Evolutionary conservation across 2,888 invertebrate species (phyloP).

Genomic region (Choristoneura rosaceana): DNA sequence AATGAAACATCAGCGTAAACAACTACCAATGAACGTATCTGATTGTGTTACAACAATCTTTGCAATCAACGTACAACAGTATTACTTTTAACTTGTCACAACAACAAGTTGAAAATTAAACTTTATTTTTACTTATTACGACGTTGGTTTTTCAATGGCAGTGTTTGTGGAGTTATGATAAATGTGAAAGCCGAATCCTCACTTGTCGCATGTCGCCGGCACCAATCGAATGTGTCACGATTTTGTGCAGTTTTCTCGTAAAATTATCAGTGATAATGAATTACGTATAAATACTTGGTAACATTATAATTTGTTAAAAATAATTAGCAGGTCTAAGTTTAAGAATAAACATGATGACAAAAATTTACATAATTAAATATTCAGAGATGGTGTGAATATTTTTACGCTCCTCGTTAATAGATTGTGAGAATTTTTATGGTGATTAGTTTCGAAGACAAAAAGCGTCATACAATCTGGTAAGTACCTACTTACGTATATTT

Average conservation of each 20-base stretch:
- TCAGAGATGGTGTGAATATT: neutral
- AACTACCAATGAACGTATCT: neutral
- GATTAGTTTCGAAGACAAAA: neutral
- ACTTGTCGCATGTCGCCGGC: neutral
- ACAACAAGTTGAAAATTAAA: neutral
- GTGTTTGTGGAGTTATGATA: neutral
- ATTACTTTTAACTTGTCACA: neutral
- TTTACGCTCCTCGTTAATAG: neutral
- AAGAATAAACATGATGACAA: neutral
- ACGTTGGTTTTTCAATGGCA: neutral
- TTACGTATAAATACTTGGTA: neutral
- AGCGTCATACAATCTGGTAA: neutral
- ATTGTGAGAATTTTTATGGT: neutral
- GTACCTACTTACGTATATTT: too few species aligned
- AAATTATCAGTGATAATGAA: slow-evolving; percentile 1
- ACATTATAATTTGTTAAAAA: neutral
- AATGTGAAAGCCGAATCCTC: neutral
- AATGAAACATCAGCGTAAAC: neutral
- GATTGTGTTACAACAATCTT: slow-evolving; percentile 2
- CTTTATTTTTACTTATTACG: neutral
- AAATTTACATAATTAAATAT: neutral
- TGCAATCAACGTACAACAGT: neutral
- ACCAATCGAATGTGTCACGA: slow-evolving; percentile 1
- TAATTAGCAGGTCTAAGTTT: neutral
- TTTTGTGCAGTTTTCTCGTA: neutral